phyloP scores from a whole-genome alignment of 2,797 vertebrate species.

The Lutjanus argentimaculatus region DNA sequence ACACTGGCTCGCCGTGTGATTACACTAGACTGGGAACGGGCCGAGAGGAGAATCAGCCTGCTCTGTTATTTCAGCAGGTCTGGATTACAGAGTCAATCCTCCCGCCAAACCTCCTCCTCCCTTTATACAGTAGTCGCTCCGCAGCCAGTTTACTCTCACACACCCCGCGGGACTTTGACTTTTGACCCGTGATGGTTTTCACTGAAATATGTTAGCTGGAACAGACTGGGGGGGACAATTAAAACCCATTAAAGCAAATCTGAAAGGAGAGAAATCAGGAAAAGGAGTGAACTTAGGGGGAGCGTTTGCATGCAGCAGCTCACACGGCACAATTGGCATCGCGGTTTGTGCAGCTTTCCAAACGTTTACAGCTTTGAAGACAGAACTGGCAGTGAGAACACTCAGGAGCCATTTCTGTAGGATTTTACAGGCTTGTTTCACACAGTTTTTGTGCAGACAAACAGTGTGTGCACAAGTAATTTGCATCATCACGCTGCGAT shows the following conservation, averaged over 20 bases:
- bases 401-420: not conserved
- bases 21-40: conserved; percentile 73
- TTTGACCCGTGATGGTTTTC: conserved; percentile 65
- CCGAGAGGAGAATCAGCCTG: conserved; percentile 62
- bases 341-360: not conserved
- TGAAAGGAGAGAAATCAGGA: not conserved
- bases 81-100: conserved; percentile 77
- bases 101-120: conserved; percentile 60
- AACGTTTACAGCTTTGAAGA: not conserved
- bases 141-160: conserved; percentile 70
- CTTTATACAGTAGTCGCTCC: conserved; percentile 75
- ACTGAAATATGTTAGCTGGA: conserved; percentile 11
- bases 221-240: conserved; percentile 7
- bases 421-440: not conserved
- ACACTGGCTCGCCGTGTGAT: conserved; percentile 75
- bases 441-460: not conserved
- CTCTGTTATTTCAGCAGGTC: conserved; percentile 83
- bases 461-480: not conserved
- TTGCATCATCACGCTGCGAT: not conserved
- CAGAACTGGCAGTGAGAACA: not conserved
- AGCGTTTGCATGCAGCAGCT: not conserved
- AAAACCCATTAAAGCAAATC: conserved; percentile 20
- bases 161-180: conserved; percentile 61
- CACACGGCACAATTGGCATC: not conserved
- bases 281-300: not conserved